Evolutionary conservation across 2,888 invertebrate genomes (phyloP), one percentile per base, ranked within the genome.

Genomic region (Myathropa florea): DNA sequence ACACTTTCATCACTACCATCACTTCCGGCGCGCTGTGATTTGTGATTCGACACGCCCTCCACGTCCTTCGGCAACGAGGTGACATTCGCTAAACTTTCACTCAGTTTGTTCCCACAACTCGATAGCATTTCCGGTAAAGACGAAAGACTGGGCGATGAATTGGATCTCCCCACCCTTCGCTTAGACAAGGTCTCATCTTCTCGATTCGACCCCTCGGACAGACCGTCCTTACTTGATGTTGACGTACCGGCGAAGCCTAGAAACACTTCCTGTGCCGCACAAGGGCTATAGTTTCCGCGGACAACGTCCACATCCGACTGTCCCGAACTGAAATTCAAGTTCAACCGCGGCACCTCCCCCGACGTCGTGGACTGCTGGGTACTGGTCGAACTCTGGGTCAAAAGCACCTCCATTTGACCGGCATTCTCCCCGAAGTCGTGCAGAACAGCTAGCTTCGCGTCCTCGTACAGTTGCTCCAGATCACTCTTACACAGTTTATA

Each of bases 401-500:
- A 71, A 55, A 90, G 88, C n/a, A 89, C 89, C 55, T 89, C 88
- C 61, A 89, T 83, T 30, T 89, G 89, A n/a, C 88, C 88, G 28
- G 89, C 89, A 75, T 89, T 89, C 21, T 88, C 86, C 0, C 89
- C 88, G 86, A 91, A 91, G 75, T 91, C 90, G 59, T 81, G 84
- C 18, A 91, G 80, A 7, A 92, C 91, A 0, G 89, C 88, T 33
- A 87, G 89, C 88, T 92, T 93, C 2, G 93, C 93, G 68, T 92
- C 92, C 88, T 93, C 93, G 88, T 93, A 93, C 33, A 93, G 90
- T 64, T 90, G 88, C 89, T 93, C 93, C 28, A 93, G 87, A 75
- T 93, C 92, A 10, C 89, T 80, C 89, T 93, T 93, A 24, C 92
- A 93, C 89, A 93, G 89, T 76, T 91, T 90, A 82, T 93, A 93